Conservation (phyloP, 1,140 invertebrate genomes). For the Antheraea mylitta region DNA sequence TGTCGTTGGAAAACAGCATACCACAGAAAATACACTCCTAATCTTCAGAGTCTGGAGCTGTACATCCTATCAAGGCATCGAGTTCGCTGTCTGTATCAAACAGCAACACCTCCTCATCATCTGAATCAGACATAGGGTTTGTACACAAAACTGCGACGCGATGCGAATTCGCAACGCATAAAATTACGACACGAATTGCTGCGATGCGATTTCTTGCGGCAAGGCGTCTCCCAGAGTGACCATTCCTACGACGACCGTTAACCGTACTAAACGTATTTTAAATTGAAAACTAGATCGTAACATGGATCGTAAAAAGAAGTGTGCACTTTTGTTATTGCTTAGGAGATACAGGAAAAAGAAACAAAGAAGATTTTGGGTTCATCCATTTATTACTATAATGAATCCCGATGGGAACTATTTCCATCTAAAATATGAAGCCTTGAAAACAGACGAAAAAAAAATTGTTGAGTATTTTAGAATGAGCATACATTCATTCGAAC, state of each 20-base stretch:
- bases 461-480: no score
- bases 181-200: no score
- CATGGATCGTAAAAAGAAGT: slow-evolving; percentile 19
- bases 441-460: no score
- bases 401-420: slow-evolving; percentile 2
- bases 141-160: no score
- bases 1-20: slow-evolving; percentile 19
- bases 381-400: slow-evolving; percentile 31
- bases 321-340: background rate
- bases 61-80: slow-evolving; percentile 14
- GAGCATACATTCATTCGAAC: no score
- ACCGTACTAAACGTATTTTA: slow-evolving; percentile 25
- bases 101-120: slow-evolving; percentile 15
- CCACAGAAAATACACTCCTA: slow-evolving; percentile 32
- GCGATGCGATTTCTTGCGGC: no score
- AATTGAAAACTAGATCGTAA: slow-evolving; percentile 19
- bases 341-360: slow-evolving; percentile 22
- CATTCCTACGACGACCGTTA: no score
- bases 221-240: no score
- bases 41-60: slow-evolving; percentile 30
- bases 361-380: slow-evolving; percentile 38
- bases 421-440: no score
- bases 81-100: slow-evolving; percentile 25
- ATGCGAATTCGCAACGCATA: no score
- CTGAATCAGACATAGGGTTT: slow-evolving; percentile 1